Conservation (phyloP, 2,113 vertebrate species). For the Sigmodon hispidus region DNA sequence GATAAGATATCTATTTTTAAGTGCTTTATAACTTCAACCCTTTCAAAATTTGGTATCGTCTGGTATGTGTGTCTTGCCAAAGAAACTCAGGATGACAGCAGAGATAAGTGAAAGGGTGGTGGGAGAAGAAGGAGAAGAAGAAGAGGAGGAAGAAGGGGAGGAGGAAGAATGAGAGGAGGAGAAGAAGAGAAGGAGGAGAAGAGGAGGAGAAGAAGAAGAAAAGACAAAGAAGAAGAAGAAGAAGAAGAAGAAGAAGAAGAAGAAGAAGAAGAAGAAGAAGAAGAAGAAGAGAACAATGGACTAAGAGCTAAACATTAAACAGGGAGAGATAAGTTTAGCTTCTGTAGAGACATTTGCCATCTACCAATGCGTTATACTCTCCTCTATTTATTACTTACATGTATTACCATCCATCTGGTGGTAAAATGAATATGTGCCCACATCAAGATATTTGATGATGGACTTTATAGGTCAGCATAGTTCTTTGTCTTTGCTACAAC, state of each 20-base stretch:
- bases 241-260: background rate
- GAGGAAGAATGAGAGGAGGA: background rate
- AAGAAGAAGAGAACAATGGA: background rate
- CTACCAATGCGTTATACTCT: background rate
- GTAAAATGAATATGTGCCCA: background rate
- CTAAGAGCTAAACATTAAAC: background rate
- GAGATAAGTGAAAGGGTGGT: background rate
- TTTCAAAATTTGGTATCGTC: background rate
- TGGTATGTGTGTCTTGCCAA: background rate
- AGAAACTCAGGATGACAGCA: background rate
- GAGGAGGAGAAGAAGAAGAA: background rate
- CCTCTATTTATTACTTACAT: constrained; percentile 11
- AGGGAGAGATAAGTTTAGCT: background rate
- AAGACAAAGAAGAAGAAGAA: background rate
- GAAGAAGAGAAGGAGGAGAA: background rate
- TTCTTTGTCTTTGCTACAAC: background rate
- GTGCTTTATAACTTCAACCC: background rate
- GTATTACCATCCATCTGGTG: background rate
- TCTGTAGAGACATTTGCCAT: constrained; percentile 15
- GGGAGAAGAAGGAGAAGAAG: background rate
- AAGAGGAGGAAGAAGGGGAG: background rate
- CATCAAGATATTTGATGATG: background rate
- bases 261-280: background rate
- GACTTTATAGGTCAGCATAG: background rate
- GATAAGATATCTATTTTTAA: background rate